These are phyloP conservation scores for Rhadina sibilatrix DNA, from an alignment of 2,113 vertebrate genomes.

Conservation along the genomic window DNA sequence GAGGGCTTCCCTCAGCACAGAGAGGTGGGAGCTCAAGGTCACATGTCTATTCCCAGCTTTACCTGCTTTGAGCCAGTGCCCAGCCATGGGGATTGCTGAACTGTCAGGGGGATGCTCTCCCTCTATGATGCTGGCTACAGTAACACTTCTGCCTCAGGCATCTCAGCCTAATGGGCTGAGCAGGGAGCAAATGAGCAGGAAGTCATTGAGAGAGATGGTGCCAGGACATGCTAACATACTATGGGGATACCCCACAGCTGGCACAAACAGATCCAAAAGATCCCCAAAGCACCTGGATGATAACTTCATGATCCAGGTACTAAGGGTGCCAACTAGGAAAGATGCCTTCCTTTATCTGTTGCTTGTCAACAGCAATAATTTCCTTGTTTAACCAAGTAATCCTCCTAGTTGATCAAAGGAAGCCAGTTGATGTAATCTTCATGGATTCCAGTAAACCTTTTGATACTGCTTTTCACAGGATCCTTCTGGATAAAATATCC, in stretches of 20 bases:
- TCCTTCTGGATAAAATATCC: neutral
- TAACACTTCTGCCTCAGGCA: neutral
- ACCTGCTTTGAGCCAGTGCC: neutral
- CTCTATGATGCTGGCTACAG: fast-evolving
- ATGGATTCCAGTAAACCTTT: neutral
- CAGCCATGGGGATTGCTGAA: neutral
- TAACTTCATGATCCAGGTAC: neutral
- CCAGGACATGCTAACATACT: neutral
- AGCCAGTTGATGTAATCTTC: neutral
- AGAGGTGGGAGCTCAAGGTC: neutral
- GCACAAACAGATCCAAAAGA: neutral
- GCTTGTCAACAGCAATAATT: neutral
- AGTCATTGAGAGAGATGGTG: neutral
- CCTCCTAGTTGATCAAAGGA: neutral
- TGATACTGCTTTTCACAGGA: neutral
- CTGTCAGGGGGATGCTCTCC: neutral
- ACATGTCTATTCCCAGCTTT: fast-evolving
- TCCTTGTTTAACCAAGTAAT: neutral
- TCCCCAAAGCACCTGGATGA: neutral
- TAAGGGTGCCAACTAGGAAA: neutral
- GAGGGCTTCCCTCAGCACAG: neutral
- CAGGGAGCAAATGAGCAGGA: neutral
- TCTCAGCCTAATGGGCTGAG: neutral
- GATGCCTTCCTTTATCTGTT: neutral
- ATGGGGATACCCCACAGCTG: neutral